Evolutionary conservation across 2,888 invertebrate species (phyloP), one percentile per base, ranked within the genome.

Genomic region (Priocnemis perturbator): DNA sequence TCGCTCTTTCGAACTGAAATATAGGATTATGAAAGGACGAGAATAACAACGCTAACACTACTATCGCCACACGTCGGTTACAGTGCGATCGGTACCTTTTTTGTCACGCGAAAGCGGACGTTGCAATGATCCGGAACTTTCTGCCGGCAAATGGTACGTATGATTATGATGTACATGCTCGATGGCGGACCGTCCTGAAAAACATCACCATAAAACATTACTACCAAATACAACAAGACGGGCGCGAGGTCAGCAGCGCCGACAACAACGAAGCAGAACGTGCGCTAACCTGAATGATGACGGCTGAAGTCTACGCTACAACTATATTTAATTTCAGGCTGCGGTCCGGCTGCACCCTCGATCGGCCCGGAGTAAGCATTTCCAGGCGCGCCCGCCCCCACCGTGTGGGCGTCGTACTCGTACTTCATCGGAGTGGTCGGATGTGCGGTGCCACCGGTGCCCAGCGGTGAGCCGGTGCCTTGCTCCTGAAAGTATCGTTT

Each of bases 81-180:
- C 26, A n/a, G 11, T 3, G 11, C 3, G 19, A 20, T 61, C 53
- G 11, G 86, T 79, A 91, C 93, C 90, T 90, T 94, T 91, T 85
- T 96, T 96, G 84, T 96, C 96, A 48, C 96, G 90, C 0, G 90
- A 92, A 83, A 91, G 90, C 52, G 92, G 95, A 88, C 91, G 92
- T 73, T 85, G 91, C 81, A 93, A 91, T 2, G 92, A 91, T 60
- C 93, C 93, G 37, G 92, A 91, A 79, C 92, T 93, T 81, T 94
- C 94, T 2, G 92, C 91, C 0, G 95, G 95, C 77, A 96, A 91
- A 82, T 95, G 94, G 90, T 97, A 97, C 0, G 96, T 96, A 89
- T 97, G 97, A 90, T 97, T 97, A 90, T 96, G 96, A 5, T 95
- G 93, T 56, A 96, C 93, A 71, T 93, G 91, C 66, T 91, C 95